Base-by-base conservation (phyloP, 2,888 invertebrate species). In the Ormyrus pomaceus region DNA sequence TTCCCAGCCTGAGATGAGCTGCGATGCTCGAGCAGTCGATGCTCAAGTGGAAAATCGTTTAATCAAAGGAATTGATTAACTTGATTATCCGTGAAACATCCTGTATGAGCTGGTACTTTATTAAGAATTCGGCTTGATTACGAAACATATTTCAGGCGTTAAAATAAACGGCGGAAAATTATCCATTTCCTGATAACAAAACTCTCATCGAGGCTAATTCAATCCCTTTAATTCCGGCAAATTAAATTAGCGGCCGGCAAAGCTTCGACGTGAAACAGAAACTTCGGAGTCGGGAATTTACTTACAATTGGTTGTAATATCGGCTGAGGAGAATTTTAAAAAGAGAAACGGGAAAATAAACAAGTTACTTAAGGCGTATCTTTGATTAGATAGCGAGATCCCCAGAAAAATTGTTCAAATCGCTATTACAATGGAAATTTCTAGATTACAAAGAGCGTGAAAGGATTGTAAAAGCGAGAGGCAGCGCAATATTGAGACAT, bases 161-260 rank as follows among this genome's bases (percentile, higher is more conserved):
- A 84, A 86, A 86, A 87, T 62, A 8, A 34, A 87, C 86, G 86
- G 87, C 87, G 88, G 88, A 89, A 89, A 89, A 89, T 89, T 89
- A 88, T 85, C 88, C 87, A 89, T 89, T 89, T 89, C 87, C 86
- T 87, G 88, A 89, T 90, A 90, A 89, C 88, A 89, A 89, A 89
- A 89, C 86, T 88, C 86, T 86, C 87, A 85, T 86, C 84, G 87
- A 83, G 87, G 87, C 86, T 89, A 89, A 89, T 89, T 89, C 87
- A 87, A 89, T 89, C 87, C 84, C 86, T 86, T 87, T 88, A 87
- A 88, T 89, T 88, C 87, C 87, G 85, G 86, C 85, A 86, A 88
- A 86, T 87, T 86, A 85, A 87, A 87, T 87, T 85, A 86, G 83
- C 79, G 85, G 53, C 75, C 53, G n/a, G 50, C 53, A 84, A 80